Base-by-base conservation (phyloP, 1,140 invertebrate genomes). In the Dendroctonus valens region DNA sequence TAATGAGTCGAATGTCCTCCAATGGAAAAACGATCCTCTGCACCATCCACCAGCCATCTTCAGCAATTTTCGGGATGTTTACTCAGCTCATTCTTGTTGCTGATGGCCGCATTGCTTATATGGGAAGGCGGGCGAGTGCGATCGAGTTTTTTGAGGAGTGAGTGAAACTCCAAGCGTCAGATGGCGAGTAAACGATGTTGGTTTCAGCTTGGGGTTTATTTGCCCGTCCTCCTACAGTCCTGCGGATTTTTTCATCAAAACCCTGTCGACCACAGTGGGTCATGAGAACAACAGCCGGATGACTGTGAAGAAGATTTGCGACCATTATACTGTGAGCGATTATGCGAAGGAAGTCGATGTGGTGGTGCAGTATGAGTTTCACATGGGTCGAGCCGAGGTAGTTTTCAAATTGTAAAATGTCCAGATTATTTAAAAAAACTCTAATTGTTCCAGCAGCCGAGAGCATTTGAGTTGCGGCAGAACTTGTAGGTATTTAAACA, bases 11-110 rank as follows among this genome's bases (percentile, higher is more conserved):
- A 37, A 85, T 89, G 74, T 85, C 87, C 0, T 75, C 77, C 2
- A 77, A 81, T 59, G 91, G 92, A 14, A 90, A 91, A 73, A 97
- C 94, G 0, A 89, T 99, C 3, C 79, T 99, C 15, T 96, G 93
- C 74, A 97, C 96, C 9, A 98, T 99, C 70, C 96, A 99, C 80
- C 97, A 98, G 78, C 96, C 97, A 0, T 95, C 92, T n/a, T 94
- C 92, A 0, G 90, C 95, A 71, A 83, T 98, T 40, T 97, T 95
- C 75, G 86, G 87, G 2, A 83, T 93, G 78, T 98, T 98, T 78
- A 88, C 95, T 74, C 88, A 90, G 69, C 80, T 97, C 6, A 86
- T 96, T 63, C 80, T 97, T 2, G 77, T 98, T 67, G 91, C 93
- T 11, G 92, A 97, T 78, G 96, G 96, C 0, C 81, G 92, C 67